Percentiles rank a stretch among this genome's conserved stretches.
These are phyloP conservation scores for Steinernema hermaphroditum DNA, from an alignment of 2,888 invertebrate genomes.

Conservation along the genomic window DNA sequence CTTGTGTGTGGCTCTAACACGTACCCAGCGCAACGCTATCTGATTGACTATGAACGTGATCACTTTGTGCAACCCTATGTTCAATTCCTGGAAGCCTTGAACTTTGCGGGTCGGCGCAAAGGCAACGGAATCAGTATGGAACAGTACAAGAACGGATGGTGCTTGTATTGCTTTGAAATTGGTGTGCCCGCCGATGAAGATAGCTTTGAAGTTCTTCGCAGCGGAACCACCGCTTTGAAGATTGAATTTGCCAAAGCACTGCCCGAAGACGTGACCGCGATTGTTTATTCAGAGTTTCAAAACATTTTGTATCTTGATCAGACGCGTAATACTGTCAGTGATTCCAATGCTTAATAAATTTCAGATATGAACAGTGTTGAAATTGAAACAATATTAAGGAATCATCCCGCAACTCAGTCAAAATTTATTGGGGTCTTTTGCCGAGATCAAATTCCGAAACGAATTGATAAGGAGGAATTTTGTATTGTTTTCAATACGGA, in stretches of 20 bases:
- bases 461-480: neutral
- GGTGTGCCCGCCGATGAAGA: neutral
- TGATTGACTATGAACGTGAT: neutral
- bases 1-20: neutral
- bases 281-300: neutral
- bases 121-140: neutral
- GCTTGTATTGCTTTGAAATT: neutral
- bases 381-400: neutral
- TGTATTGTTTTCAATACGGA: neutral
- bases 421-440: neutral
- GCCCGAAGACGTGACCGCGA: neutral
- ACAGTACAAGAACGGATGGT: neutral
- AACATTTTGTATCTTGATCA: neutral
- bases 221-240: neutral
- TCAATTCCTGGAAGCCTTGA: neutral
- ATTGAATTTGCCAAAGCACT: neutral
- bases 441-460: neutral
- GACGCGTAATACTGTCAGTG: neutral
- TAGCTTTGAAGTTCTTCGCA: neutral
- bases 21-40: neutral
- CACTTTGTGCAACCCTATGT: neutral
- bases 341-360: neutral
- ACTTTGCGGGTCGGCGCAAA: slow-evolving; percentile 1
- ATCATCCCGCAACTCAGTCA: neutral
- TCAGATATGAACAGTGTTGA: neutral